These are phyloP conservation scores for Drosophila percnosoma DNA, from an alignment of 2,888 invertebrate species.

Conservation along the genomic window DNA sequence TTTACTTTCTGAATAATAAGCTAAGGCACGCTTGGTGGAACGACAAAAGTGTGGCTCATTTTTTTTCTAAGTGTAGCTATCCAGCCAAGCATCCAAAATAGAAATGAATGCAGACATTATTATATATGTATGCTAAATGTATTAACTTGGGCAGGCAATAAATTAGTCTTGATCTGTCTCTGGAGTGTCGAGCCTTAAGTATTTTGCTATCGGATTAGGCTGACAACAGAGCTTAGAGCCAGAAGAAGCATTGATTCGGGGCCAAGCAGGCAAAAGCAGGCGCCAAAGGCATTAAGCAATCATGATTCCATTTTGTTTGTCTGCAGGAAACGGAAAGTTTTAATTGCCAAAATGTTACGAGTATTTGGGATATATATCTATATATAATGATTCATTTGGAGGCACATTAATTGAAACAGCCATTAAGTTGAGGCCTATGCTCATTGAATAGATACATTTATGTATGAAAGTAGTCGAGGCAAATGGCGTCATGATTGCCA, in stretches of 20 bases:
- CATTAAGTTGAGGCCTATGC: conserved; percentile 15
- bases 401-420: conserved; percentile 52
- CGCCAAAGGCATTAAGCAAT: conserved; percentile 28
- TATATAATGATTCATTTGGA: conserved; percentile 2
- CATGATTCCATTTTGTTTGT: conserved; percentile 25
- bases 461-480: conserved; percentile 47
- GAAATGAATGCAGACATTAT: conserved; percentile 11
- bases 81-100: conserved; percentile 29
- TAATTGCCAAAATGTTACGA: conserved; percentile 23
- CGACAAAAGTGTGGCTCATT: no score
- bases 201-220: conserved; percentile 31
- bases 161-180: conserved; percentile 27
- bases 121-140: conserved; percentile 1
- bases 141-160: conserved; percentile 31
- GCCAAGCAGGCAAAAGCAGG: conserved; percentile 28
- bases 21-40: not conserved
- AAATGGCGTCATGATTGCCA: conserved; percentile 67
- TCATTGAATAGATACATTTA: conserved; percentile 53
- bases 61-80: conserved; percentile 13
- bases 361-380: not conserved
- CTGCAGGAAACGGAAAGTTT: conserved; percentile 17
- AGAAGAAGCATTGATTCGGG: conserved; percentile 31
- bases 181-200: conserved; percentile 17
- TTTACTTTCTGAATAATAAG: not conserved
- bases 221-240: conserved; percentile 42